Conservation (phyloP, 2,113 vertebrate species). For the Mustelus asterias region DNA sequence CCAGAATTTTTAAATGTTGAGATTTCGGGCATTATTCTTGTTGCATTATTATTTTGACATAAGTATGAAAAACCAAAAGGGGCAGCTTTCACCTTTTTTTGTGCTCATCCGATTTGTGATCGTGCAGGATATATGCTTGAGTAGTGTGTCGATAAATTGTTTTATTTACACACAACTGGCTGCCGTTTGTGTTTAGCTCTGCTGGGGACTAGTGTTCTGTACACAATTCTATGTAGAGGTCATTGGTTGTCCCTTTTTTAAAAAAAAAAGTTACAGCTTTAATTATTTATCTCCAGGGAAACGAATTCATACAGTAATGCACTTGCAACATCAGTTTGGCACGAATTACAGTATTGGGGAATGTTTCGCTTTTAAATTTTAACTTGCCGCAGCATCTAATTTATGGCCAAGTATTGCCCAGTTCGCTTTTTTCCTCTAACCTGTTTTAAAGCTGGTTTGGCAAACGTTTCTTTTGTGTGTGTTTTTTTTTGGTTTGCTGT, state of each 20-base stretch:
- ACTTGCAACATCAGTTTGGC: not conserved
- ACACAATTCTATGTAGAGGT: conserved; percentile 1
- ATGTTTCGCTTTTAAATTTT: not conserved
- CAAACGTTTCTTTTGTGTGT: not conserved
- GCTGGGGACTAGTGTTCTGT: not conserved
- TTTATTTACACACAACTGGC: not conserved
- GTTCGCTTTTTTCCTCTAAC: not conserved
- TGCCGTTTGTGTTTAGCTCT: not conserved
- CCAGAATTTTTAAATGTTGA: not conserved
- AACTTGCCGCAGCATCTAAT: not conserved
- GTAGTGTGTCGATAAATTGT: not conserved
- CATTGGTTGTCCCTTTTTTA: not conserved
- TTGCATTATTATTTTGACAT: too few relatives aligned
- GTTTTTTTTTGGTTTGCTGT: not conserved
- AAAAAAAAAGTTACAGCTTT: not conserved
- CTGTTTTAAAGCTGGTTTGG: not conserved
- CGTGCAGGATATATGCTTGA: not conserved
- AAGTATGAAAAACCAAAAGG: not conserved
- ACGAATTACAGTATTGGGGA: not conserved
- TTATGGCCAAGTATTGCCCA: not conserved
- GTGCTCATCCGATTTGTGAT: not conserved
- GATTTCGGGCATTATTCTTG: not conserved
- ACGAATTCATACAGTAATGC: not conserved
- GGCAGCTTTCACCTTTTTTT: not conserved
- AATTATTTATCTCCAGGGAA: not conserved